These are phyloP conservation scores for Varroa destructor DNA, from an alignment of 1,140 invertebrate species.

Conservation along the genomic window DNA sequence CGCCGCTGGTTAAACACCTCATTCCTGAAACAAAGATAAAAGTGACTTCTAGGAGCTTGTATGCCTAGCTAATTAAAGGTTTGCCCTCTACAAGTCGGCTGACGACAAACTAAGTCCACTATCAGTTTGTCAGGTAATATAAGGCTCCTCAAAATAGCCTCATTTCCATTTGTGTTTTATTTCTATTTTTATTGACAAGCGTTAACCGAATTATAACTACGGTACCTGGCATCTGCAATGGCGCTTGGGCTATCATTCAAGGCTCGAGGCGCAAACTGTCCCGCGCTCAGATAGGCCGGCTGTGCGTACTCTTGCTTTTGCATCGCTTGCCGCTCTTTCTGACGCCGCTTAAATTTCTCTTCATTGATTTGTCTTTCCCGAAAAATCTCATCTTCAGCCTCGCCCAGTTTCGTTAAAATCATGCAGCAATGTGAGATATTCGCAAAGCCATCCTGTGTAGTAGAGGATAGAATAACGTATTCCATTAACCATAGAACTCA, in stretches of 20 bases:
- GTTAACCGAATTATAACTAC: too few species aligned
- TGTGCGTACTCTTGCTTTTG: slow-evolving; percentile 21
- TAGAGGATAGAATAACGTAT: not conserved
- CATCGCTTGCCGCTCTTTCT: slow-evolving; percentile 30
- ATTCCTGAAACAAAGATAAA: not conserved
- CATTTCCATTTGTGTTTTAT: too few species aligned
- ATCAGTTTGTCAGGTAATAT: too few species aligned
- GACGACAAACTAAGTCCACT: too few species aligned
- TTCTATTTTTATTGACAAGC: too few species aligned
- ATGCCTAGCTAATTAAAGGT: too few species aligned
- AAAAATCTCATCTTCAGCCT: slow-evolving; percentile 95
- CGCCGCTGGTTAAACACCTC: not conserved
- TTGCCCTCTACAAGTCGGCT: too few species aligned
- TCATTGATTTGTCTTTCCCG: slow-evolving; percentile 75
- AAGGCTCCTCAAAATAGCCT: too few species aligned
- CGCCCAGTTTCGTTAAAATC: slow-evolving; percentile 81
- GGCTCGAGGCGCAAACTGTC: slow-evolving; percentile 8
- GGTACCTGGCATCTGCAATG: not conserved
- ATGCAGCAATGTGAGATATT: slow-evolving; percentile 75
- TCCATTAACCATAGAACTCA: not conserved
- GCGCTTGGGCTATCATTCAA: not conserved
- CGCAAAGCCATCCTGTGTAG: slow-evolving; percentile 55
- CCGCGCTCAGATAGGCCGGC: not conserved
- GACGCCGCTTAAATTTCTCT: slow-evolving; percentile 52
- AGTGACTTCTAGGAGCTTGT: not conserved